Evolutionary conservation across 35 echinoderm and acorn worm species (phyloP), one percentile per base, ranked within the genome.

Genomic region (Chiridota heheva): DNA sequence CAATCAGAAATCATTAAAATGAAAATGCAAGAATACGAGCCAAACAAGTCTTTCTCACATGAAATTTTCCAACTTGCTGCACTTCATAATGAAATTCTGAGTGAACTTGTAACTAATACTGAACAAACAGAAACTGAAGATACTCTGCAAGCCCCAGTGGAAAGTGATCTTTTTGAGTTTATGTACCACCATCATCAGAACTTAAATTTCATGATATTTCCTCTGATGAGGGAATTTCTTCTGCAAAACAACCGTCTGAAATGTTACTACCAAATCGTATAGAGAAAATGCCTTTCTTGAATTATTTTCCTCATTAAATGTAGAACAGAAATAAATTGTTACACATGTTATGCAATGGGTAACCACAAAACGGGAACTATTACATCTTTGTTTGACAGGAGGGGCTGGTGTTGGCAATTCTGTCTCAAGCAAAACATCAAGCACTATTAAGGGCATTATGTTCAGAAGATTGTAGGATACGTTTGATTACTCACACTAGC

Each of bases 361-460:
- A 1, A 24, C 57, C n/a, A 43, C 59, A 62, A 27, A 38, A 24
- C 38, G 28, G 32, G 61, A 82, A 35, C 80, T 63, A 18, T 34
- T 82, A 27, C 42, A 82, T 55, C 42, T 44, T 27, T 82, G 67
- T 37, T 28, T 82, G 16, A 82, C 80, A 49, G 80, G 80, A 42
- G 80, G 80, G n/a, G 80, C 80, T 47, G 80, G 80, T 12, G 61
- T 66, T 36, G 62, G 80, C 28, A 81, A 81, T 29, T 81, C 77
- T 36, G 25, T 65, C n/a, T 39, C 66, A 8, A 32, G 63, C 1
- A 62, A 39, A 49, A 20, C 66, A 65, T 32, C 77, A 81, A 43
- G 77, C 58, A 36, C 36, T 81, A 38, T 40, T 43, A 4, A 62
- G 77, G 43, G 29, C 45, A 8, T 44, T 81, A 43, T 48, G 62